Conservation (phyloP, 2,113 vertebrate species). For the Podiceps cristatus region DNA sequence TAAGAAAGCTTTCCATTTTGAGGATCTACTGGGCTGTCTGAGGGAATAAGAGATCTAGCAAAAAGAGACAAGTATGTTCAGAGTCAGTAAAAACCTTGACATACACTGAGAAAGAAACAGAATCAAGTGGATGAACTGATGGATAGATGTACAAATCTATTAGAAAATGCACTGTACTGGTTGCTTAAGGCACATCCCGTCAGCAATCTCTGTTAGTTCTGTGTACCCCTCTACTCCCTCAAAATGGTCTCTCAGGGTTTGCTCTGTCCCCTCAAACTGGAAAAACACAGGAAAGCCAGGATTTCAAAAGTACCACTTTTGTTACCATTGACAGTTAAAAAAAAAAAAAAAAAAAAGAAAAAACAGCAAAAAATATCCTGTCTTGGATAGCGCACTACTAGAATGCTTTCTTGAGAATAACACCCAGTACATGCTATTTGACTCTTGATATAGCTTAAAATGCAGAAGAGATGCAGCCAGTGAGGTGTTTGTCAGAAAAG, state of each 20-base stretch:
- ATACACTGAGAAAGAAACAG: not conserved
- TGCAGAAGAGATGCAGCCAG: not conserved
- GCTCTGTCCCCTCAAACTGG: not conserved
- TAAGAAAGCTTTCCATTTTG: not conserved
- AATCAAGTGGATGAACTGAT: not conserved
- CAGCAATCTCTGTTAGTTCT: fast-evolving
- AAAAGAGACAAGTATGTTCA: not conserved
- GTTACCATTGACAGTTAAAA: not conserved
- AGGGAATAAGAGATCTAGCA: not conserved
- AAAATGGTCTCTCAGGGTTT: not conserved
- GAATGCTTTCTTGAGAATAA: not conserved
- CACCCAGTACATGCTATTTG: not conserved
- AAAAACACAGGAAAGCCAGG: not conserved
- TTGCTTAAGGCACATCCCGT: not conserved
- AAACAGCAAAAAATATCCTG: not conserved
- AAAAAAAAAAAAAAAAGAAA: not conserved
- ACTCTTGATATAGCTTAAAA: not conserved
- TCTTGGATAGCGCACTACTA: not conserved
- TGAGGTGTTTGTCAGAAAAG: not conserved
- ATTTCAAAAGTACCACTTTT: not conserved
- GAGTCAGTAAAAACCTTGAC: not conserved
- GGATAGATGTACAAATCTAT: not conserved
- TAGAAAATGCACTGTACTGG: not conserved
- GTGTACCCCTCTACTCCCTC: not conserved
- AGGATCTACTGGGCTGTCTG: not conserved